These are phyloP conservation scores for Porites australiensis DNA, from an alignment of 64 coral and sea anemone species.

Conservation along the genomic window DNA sequence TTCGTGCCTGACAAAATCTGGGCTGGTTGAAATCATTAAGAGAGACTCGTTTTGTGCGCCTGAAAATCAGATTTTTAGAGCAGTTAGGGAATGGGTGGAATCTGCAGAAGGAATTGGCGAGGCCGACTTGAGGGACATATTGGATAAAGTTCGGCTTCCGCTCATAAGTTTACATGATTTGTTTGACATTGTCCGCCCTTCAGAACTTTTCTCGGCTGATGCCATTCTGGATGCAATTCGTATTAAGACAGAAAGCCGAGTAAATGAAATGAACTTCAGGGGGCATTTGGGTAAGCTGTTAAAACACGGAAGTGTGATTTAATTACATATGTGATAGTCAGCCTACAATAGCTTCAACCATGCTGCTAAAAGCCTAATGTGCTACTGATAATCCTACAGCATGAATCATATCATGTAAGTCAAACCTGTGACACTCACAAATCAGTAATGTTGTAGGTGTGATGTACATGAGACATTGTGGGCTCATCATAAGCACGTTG, in stretches of 20 bases:
- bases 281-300: conserved; percentile 90
- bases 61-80: conserved; percentile 94
- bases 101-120: conserved; percentile 67
- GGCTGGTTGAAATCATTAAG: conserved; percentile 84
- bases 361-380: no score
- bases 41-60: conserved; percentile 99
- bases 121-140: conserved; percentile 60
- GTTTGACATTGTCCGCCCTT: conserved; percentile 95
- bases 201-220: conserved; percentile 89
- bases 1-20: conserved; percentile 79
- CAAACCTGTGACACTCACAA: no score
- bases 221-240: conserved; percentile 96
- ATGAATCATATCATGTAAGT: no score
- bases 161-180: conserved; percentile 93
- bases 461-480: no score
- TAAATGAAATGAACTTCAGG: conserved; percentile 96
- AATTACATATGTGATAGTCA: background rate
- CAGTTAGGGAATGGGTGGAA: conserved; percentile 90
- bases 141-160: conserved; percentile 80
- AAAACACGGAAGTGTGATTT: background rate
- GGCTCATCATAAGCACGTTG: no score
- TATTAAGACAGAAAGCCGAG: conserved; percentile 93
- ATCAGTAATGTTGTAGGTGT: no score
- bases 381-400: no score
- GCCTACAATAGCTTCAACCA: background rate